A percentile compares a stretch with the other conserved stretches of the same genome.
Conservation (phyloP, 2,888 invertebrate genomes). For the Conomelus anceps region DNA sequence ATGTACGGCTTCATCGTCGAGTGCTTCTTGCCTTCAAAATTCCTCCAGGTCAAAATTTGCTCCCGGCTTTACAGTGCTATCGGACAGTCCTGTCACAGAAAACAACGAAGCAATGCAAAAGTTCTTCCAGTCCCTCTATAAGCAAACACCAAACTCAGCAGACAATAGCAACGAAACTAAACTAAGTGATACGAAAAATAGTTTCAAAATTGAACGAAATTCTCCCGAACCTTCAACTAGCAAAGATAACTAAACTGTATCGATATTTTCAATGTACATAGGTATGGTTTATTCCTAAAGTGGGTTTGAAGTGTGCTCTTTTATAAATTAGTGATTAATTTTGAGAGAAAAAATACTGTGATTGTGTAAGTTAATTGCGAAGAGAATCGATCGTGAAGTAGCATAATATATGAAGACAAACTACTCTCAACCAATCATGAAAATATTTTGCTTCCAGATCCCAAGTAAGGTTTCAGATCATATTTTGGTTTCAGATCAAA, state of each 20-base stretch:
- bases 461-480: no score
- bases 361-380: neutral
- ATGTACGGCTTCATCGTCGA: neutral
- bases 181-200: neutral
- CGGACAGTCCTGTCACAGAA: slow-evolving; percentile 8
- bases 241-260: slow-evolving; percentile 7
- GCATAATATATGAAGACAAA: no score
- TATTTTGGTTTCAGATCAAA: no score
- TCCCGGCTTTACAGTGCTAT: slow-evolving; percentile 21
- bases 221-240: slow-evolving; percentile 23
- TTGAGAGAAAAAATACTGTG: neutral
- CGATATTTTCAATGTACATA: no score
- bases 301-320: no score
- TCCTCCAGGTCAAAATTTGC: neutral
- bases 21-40: neutral
- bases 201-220: neutral
- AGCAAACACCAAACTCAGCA: neutral
- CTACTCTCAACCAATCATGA: no score
- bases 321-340: no score
- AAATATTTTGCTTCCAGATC: no score
- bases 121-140: slow-evolving; percentile 20
- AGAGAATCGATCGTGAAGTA: no score
- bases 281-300: no score
- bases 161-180: neutral
- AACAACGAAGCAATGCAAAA: slow-evolving; percentile 21